phyloP scores from a whole-genome alignment of 2,888 invertebrate species.

The Rhingia rostrata region DNA sequence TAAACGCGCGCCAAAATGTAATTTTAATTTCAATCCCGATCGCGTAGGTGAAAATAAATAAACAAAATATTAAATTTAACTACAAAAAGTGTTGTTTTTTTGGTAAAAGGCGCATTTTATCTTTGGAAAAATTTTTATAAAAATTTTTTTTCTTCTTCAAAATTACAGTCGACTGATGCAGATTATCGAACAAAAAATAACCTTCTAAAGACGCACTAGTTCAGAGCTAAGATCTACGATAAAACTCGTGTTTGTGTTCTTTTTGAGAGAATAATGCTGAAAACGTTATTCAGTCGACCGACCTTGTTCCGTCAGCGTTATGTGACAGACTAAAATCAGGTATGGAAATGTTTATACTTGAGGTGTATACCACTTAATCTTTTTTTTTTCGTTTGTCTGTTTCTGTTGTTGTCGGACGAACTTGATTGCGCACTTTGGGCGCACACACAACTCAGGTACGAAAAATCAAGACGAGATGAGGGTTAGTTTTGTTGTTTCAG shows the following conservation, averaged over 20 bases:
- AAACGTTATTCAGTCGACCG: conserved; percentile 74
- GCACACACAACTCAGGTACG: conserved; percentile 46
- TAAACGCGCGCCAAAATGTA: conserved; percentile 64
- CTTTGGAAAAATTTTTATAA: conserved; percentile 53
- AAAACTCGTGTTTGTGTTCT: conserved; percentile 20
- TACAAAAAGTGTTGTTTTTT: conserved; percentile 37
- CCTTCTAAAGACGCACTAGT: conserved; percentile 46
- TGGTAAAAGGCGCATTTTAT: conserved; percentile 60
- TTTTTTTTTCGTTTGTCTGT: conserved; percentile 37
- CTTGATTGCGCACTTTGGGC: conserved; percentile 73
- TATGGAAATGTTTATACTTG: conserved; percentile 76
- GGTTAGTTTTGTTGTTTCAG: conserved; percentile 51
- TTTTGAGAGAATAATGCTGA: conserved; percentile 44
- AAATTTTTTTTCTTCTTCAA: conserved; percentile 34
- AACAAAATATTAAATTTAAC: conserved; percentile 27
- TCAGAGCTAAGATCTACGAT: conserved; percentile 35
- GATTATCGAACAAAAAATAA: conserved; percentile 35
- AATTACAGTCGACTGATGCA: conserved; percentile 64
- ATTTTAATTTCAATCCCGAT: conserved; percentile 14
- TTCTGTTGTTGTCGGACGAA: conserved; percentile 58
- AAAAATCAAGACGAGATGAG: conserved; percentile 32
- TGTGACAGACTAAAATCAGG: conserved; percentile 82
- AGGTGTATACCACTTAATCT: conserved; percentile 72
- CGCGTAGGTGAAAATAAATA: conserved; percentile 45
- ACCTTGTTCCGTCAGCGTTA: conserved; percentile 82